Base-by-base conservation (phyloP, 1,140 invertebrate genomes). In the Pristionchus pacificus region DNA sequence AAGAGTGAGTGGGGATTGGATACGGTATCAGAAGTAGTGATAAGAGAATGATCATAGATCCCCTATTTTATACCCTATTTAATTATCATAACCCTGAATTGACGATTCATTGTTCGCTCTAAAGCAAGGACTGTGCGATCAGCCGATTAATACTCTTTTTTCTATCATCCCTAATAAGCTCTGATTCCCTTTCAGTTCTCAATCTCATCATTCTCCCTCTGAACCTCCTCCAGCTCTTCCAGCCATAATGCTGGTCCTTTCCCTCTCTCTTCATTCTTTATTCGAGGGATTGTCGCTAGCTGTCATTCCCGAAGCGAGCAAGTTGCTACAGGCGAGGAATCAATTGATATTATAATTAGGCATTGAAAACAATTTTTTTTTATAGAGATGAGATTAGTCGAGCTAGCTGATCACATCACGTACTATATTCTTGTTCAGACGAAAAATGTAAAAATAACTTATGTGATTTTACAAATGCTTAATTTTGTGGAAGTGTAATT, bases 231-330 rank as follows among this genome's bases (percentile, higher is more conserved):
- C 28, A 2, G 77, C 70, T 24, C 63, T 81, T 55, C 58, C 78
- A 25, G 71, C 79, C 6, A 63, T 81, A 55, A 62, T 83, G 55
- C 71, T 83, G 14, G 78, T 83, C 25, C 58, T 71, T 25, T 83
- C 81, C 27, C 65, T 83, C 2, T 84, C 78, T 3, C 38, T 83
- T 6, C 81, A 83, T 68, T 78, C 81, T 6, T 71, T 77, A 30
- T 83, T 83, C 31, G 81, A 83, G 63, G 81, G 81, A 27, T 70
- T 83, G 28, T 83, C 81, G 6, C 32, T 83, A 19, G 81, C 83
- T 29, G 79, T 82, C 71, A 78, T 77, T 27, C 58, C 33, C 15
- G 77, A 83, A 65, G 82, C 78, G 3, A 59, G 73, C 27, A 74
- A 76, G 49, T 49, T 83, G 14, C 59, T 83, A 14, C 80, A 82